Conservation (phyloP, 2,888 invertebrate species). For the Yponomeuta evonymella region DNA sequence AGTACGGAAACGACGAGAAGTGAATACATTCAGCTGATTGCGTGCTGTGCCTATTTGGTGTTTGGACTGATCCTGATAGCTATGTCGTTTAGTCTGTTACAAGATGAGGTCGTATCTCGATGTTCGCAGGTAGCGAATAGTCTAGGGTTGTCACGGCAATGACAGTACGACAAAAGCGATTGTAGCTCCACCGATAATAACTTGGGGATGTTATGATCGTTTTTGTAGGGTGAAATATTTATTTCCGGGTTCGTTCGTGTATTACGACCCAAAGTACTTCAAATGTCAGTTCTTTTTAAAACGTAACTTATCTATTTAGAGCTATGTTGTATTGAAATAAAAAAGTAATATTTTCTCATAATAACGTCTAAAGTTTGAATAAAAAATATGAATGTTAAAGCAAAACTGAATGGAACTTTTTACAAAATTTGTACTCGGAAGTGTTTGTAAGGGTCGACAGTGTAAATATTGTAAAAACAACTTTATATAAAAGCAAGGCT, state of each 20-base stretch:
- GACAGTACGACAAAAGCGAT: constrained; percentile 72
- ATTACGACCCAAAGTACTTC: constrained; percentile 16
- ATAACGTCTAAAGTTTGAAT: constrained; percentile 23
- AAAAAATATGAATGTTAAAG: constrained; percentile 34
- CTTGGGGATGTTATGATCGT: constrained; percentile 72
- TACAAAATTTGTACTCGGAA: constrained; percentile 68
- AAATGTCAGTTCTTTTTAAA: neutral
- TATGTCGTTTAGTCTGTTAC: constrained; percentile 89
- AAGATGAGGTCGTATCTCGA: constrained; percentile 85
- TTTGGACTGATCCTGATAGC: constrained; percentile 88
- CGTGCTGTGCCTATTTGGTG: constrained; percentile 86
- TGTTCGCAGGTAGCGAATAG: constrained; percentile 83
- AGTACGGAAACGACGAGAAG: constrained; percentile 58
- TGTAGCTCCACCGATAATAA: constrained; percentile 66
- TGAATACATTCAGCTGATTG: constrained; percentile 84
- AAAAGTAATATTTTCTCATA: constrained; percentile 52
- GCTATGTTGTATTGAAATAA: constrained; percentile 12
- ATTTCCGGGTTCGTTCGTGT: constrained; percentile 33
- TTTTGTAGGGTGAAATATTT: constrained; percentile 43
- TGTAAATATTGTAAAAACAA: constrained; percentile 72
- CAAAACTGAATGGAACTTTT: constrained; percentile 50
- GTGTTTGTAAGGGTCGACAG: constrained; percentile 43
- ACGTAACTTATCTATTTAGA: constrained; percentile 8
- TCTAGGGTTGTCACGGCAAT: constrained; percentile 80
- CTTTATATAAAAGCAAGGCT: constrained; percentile 74